phyloP scores from a whole-genome alignment of 23 tunicate genomes.

The Diplosoma virens region DNA sequence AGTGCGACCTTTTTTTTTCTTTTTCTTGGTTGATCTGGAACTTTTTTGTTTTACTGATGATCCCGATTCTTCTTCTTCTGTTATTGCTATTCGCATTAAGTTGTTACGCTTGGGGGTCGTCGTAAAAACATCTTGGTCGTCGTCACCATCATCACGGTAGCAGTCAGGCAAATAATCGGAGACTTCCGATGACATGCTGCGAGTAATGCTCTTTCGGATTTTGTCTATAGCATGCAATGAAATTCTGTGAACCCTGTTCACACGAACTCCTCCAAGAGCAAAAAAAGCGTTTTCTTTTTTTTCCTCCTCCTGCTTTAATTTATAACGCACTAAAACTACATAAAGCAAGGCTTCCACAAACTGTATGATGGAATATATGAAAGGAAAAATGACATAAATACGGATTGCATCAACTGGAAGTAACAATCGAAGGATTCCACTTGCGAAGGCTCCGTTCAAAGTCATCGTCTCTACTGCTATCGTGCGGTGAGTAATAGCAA shows the following conservation, averaged over 20 bases:
- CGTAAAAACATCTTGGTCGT: not conserved
- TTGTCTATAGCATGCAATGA: slow-evolving; percentile 39
- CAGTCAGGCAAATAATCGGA: not conserved
- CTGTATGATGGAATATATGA: slow-evolving; percentile 47
- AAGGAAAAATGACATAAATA: slow-evolving; percentile 40
- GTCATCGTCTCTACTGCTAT: slow-evolving; percentile 56
- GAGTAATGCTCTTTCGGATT: slow-evolving; percentile 15
- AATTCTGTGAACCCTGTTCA: slow-evolving; percentile 28
- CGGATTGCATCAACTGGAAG: slow-evolving; percentile 47
- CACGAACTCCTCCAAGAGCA: slow-evolving; percentile 1
- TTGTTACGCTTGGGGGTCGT: not conserved
- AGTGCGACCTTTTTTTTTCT: not conserved
- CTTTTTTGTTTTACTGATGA: not conserved
- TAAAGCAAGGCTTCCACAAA: slow-evolving; percentile 23
- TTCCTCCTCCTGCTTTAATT: not conserved
- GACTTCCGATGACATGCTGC: slow-evolving; percentile 5
- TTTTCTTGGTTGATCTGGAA: too few species aligned
- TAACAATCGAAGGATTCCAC: slow-evolving; percentile 39
- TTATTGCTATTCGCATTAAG: slow-evolving; percentile 1
- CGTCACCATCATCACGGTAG: not conserved
- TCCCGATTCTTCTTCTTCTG: slow-evolving; percentile 1
- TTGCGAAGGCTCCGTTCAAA: slow-evolving; percentile 47
- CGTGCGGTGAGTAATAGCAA: slow-evolving; percentile 38
- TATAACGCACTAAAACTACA: slow-evolving; percentile 31
- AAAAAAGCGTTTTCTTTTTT: slow-evolving; percentile 6